phyloP scores from a whole-genome alignment of 2,797 vertebrate species.

The Brotula barbata region DNA sequence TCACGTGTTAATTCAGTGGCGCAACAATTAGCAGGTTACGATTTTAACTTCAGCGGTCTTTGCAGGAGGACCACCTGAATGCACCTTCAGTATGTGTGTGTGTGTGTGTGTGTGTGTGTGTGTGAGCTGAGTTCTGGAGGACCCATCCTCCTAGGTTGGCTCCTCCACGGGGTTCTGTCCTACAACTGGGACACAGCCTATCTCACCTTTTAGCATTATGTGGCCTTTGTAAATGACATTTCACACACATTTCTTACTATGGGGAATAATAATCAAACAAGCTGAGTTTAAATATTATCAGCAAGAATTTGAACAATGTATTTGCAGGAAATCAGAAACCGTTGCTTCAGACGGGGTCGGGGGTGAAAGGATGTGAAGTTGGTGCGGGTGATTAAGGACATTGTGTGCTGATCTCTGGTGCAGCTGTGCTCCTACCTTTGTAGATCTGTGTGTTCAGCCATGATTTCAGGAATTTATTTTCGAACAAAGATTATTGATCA shows the following conservation, averaged over 20 bases:
- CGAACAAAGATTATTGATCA: conserved; percentile 61
- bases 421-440: conserved; percentile 70
- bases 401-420: conserved; percentile 46
- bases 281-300: neutral
- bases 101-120: too few relatives aligned
- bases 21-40: too few relatives aligned
- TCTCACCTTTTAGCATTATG: neutral
- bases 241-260: neutral
- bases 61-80: too few relatives aligned
- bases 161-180: too few relatives aligned
- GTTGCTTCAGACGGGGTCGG: neutral
- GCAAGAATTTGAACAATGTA: neutral
- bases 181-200: neutral
- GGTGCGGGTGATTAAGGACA: conserved; percentile 25
- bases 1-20: neutral
- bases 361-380: conserved; percentile 30
- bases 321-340: conserved; percentile 10
- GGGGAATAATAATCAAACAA: neutral
- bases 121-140: too few relatives aligned
- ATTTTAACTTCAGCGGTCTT: too few relatives aligned
- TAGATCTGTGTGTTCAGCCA: conserved; percentile 46
- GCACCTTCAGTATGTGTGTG: too few relatives aligned
- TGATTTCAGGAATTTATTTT: conserved; percentile 60
- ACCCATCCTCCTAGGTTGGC: too few relatives aligned
- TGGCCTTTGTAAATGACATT: neutral